Evolutionary conservation across 2,888 invertebrate species (phyloP), one percentile per base, ranked within the genome.

Genomic region (Mythimna lalbum): DNA sequence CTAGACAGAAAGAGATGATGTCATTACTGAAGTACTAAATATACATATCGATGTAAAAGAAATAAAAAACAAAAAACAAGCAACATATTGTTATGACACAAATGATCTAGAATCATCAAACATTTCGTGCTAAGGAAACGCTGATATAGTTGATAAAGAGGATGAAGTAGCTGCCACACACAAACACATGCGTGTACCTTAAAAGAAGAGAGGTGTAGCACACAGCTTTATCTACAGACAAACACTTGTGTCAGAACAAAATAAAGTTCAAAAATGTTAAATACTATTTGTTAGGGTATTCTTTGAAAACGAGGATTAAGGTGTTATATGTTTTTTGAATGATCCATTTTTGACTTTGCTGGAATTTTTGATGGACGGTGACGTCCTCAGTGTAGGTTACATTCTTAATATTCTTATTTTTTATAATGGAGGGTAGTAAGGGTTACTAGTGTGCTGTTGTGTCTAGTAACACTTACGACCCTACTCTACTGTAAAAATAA

Each of bases 151-250:
- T 50, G 23, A 23, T n/a, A 39, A 36, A 64, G 27, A n/a, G 43
- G 14, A 74, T 21, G 21, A 14, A 73, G 39, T 36, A 39, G 33
- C 21, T 31, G 19, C 63, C 62, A 83, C 82, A 78, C 61, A 78
- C 82, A 83, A 70, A 65, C 67, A 79, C 69, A 75, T 68, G 78
- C 39, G 65, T 78, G 81, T 91, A 93, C 92, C 93, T 93, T 89
- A 92, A 68, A 80, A 85, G 86, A 86, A 87, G 88, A 88, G 69
- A 63, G 93, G 89, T 78, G 93, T 87, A 80, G 83, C 90, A 91
- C 91, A 90, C 87, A 87, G 91, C 81, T 91, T 86, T 88, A 94
- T 87, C 94, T 94, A 91, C 80, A 76, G 75, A 76, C 55, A 80
- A 76, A 82, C 68, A 69, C 39, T 64, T 53, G 56, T 50, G 63